Evolutionary conservation across 2,888 invertebrate species (phyloP), one percentile per base, ranked within the genome.

Genomic region (Thyatira batis): DNA sequence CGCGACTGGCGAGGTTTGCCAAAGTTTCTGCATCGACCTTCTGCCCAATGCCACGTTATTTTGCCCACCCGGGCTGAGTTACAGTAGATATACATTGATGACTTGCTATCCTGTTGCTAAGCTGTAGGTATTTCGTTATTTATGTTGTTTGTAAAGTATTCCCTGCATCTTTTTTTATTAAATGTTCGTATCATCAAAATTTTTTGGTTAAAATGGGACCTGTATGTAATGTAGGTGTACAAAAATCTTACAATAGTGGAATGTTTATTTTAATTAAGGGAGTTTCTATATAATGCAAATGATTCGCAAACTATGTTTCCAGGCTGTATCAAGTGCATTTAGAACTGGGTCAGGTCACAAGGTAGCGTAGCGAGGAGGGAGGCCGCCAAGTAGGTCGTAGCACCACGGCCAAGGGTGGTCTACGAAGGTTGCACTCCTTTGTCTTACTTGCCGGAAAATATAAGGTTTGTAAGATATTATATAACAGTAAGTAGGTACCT

Each of bases 11-110:
- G 86, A 80, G 84, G 89, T 90, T 92, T 93, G 93, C 92, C 93
- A 92, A 93, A 88, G 88, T 92, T 92, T 93, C 92, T 92, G 93
- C 92, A 92, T 79, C 85, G 89, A 86, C 89, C 89, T 87, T 89
- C 89, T 76, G 67, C 65, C 77, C 89, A 87, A 87, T 89, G 89
- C 84, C 87, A 85, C 74, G 80, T 86, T 80, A 85, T 85, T 84
- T 83, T 80, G 77, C 78, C 79, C 73, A 71, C 78, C 74, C 71
- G 76, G 68, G 74, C 74, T 63, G 64, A 65, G 73, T 69, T 75
- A 70, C 67, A 66, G 67, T 52, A 58, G 51, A 61, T 52, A 49
- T 56, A 46, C 48, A 53, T 63, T 66, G 61, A 63, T 51, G 59
- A 62, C 56, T 51, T 50, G 52, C 59, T 48, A 54, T 56, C 52